These are phyloP conservation scores for Ciona savignyi DNA, from an alignment of 23 tunicate genomes.

Conservation along the genomic window DNA sequence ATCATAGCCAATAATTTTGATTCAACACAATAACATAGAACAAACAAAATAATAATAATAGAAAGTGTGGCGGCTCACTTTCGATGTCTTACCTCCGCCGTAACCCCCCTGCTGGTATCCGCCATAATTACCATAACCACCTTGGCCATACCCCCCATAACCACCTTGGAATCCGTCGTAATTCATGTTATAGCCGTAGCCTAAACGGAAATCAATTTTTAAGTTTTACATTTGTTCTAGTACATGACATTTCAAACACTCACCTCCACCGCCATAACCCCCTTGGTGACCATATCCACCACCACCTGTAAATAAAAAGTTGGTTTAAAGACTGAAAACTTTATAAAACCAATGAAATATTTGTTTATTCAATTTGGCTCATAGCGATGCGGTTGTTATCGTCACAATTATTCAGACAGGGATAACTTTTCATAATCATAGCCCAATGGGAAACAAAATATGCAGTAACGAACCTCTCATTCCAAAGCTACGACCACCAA, in stretches of 20 bases:
- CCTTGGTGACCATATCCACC: conserved; percentile 39
- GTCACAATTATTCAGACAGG: conserved; percentile 54
- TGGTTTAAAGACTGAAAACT: neutral
- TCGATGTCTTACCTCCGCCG: conserved; percentile 79
- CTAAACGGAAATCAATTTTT: conserved; percentile 27
- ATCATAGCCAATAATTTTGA: conserved; percentile 34
- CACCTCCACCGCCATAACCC: neutral
- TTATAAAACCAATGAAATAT: neutral
- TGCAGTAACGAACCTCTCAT: conserved; percentile 17
- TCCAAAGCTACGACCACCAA: conserved; percentile 11
- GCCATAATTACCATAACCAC: conserved; percentile 60
- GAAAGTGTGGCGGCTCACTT: conserved; percentile 76
- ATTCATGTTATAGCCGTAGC: conserved; percentile 34
- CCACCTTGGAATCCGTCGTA: conserved; percentile 18
- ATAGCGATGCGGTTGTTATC: conserved; percentile 84
- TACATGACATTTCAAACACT: neutral
- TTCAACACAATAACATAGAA: neutral
- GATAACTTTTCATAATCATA: conserved; percentile 74
- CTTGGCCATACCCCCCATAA: conserved; percentile 15
- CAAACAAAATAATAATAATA: conserved; percentile 7
- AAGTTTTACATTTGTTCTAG: neutral
- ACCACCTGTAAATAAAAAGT: neutral
- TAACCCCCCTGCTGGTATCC: conserved; percentile 53
- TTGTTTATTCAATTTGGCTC: conserved; percentile 26
- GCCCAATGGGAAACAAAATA: conserved; percentile 10